Base-by-base conservation (phyloP, 2,797 vertebrate genomes). In the Petrocephalus sullivani region DNA sequence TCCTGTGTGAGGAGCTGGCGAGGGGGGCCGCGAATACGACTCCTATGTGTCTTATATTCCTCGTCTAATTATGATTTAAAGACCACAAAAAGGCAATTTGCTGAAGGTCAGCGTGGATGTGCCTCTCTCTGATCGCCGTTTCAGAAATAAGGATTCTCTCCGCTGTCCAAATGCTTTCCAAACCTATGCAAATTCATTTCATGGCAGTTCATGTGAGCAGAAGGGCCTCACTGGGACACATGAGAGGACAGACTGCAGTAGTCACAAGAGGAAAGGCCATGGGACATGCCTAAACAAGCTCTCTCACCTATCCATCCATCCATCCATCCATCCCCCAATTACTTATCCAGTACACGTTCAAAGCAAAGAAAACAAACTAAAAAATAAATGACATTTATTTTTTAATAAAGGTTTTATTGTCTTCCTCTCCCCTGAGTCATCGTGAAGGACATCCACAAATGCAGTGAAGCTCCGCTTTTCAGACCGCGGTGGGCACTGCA, bases 151-250 rank as follows among this genome's bases (percentile, higher is more conserved):
- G 37, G 61, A 88, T 4, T 4, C 51, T 83, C 88, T 83, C 49
- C 56, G 12, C 61, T 57, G 51, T 85, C 49, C 28, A 57, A 88
- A 88, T 85, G 58, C 57, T 41, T 71, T 85, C 49, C 28, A 58
- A 64, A 67, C 87, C 85, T 56, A 85, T 54, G 60, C 64, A 19
- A 58, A 85, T 88, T 57, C 19, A 88, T 85, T 85, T 71, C 82
- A 86, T 85, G 61, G 28, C 8, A 51, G 19, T 88, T 85, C 82
- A 71, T 67, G 61, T 81, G 54, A 86, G 53, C 49, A 54, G 41
- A 53, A 46, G n/a, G 1, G 9, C 4, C 5, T 19, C 16, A 46
- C 14, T 28, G 33, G 85, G 28, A 21, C 85, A 51, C 19, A 87
- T 51, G 33, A 23, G 9, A 46, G 85, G 58, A 54, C 49, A 41